Percentiles rank a stretch among this genome's conserved stretches.
These are phyloP conservation scores for Anser cygnoides DNA, from an alignment of 2,113 vertebrate genomes.

Conservation along the genomic window DNA sequence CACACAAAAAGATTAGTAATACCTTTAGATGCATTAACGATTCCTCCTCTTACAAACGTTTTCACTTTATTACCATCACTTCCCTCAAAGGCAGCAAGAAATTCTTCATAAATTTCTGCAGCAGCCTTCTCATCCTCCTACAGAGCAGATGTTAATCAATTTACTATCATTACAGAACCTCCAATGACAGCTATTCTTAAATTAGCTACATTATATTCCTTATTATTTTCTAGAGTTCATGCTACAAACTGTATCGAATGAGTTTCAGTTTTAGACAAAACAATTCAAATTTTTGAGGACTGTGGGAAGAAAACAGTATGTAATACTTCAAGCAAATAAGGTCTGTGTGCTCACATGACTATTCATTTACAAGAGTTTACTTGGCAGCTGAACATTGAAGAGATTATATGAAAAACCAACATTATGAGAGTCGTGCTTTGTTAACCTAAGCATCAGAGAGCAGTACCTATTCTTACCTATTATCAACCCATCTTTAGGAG, in stretches of 20 bases:
- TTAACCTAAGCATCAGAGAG: not conserved
- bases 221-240: slow-evolving; percentile 16
- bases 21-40: slow-evolving; percentile 98
- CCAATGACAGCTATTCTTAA: slow-evolving; percentile 21
- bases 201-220: not conserved
- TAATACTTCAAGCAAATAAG: not conserved
- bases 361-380: not conserved
- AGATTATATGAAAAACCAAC: not conserved
- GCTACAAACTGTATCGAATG: not conserved
- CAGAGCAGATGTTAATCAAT: slow-evolving; percentile 39
- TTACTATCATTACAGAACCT: slow-evolving; percentile 36
- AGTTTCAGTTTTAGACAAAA: not conserved
- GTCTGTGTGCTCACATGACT: not conserved
- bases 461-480: not conserved
- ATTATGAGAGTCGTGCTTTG: not conserved
- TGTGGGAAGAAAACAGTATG: not conserved
- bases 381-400: not conserved
- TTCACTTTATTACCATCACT: slow-evolving; percentile 94
- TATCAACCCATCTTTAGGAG: not conserved
- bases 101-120: slow-evolving; percentile 98
- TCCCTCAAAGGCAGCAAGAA: slow-evolving; percentile 98
- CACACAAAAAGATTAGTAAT: slow-evolving; percentile 17
- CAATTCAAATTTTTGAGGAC: not conserved
- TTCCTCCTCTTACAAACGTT: slow-evolving; percentile 95
- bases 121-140: slow-evolving; percentile 98